Evolutionary conservation across 2,888 invertebrate species (phyloP).

Genomic region (Nymphalis polychloros): DNA sequence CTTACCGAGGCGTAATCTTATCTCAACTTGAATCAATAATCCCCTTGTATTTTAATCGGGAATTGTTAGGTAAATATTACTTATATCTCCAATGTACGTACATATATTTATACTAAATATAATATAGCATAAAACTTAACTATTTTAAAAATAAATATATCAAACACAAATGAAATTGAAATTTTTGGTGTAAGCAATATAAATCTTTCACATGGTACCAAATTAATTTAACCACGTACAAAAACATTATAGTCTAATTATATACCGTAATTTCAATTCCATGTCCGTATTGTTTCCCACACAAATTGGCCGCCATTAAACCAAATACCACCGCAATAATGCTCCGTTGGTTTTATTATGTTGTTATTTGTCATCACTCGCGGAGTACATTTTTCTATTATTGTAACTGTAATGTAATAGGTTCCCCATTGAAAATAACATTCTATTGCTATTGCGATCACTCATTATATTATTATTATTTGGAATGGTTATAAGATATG

Average conservation of each 20-base stretch:
- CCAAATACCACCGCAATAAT: conserved; percentile 62
- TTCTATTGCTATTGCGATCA: conserved; percentile 31
- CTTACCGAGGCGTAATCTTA: conserved; percentile 22
- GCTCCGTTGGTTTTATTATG: conserved; percentile 46
- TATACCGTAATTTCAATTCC: conserved; percentile 70
- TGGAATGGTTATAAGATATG: neutral
- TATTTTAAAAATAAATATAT: neutral
- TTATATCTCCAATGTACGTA: no score
- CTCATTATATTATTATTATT: conserved; percentile 21
- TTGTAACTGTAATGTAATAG: conserved; percentile 39
- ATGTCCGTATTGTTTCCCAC: conserved; percentile 70
- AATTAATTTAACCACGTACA: conserved; percentile 25
- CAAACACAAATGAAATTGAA: neutral
- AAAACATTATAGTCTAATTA: conserved; percentile 51
- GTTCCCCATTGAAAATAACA: conserved; percentile 30
- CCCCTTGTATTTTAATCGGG: neutral
- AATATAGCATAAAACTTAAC: no score
- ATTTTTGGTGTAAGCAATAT: neutral
- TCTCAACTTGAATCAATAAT: neutral
- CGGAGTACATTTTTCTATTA: conserved; percentile 37
- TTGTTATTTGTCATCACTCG: conserved; percentile 42
- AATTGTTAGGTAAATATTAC: no score
- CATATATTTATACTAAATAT: no score
- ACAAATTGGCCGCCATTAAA: conserved; percentile 69
- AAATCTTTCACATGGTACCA: neutral